phyloP scores from a whole-genome alignment of 2,888 invertebrate genomes.

The Sceliomorpha sp. region DNA sequence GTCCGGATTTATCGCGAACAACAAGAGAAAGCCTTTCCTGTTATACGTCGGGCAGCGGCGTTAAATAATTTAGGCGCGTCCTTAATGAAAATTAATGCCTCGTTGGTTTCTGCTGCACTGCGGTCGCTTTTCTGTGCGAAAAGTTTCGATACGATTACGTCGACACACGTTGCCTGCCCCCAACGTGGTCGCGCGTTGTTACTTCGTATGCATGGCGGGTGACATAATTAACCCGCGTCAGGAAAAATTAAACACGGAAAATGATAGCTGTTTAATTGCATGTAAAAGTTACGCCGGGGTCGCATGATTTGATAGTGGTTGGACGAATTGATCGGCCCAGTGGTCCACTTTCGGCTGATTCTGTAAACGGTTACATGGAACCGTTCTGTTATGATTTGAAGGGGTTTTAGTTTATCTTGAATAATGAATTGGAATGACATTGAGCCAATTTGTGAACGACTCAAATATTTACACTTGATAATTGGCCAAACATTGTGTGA shows the following conservation, averaged over 20 bases:
- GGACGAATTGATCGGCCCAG: no score
- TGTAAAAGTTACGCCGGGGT: constrained; percentile 8
- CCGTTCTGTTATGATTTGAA: no score
- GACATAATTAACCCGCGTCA: constrained; percentile 28
- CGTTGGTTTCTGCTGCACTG: constrained; percentile 33
- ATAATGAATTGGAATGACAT: no score
- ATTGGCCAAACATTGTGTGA: no score
- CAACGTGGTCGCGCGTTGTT: constrained; percentile 15
- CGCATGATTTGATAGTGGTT: no score
- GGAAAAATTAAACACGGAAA: constrained; percentile 24
- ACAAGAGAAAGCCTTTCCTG: constrained; percentile 27
- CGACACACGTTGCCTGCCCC: constrained; percentile 32
- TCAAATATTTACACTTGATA: no score
- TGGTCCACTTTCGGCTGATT: no score
- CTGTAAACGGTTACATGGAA: no score
- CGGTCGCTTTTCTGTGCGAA: constrained; percentile 34
- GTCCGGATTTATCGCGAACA: constrained; percentile 27
- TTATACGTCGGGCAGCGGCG: constrained; percentile 21
- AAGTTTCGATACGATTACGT: constrained; percentile 37
- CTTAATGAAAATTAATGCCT: constrained; percentile 46
- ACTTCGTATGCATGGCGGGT: constrained; percentile 38
- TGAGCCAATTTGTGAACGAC: no score
- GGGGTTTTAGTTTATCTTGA: no score
- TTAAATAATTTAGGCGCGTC: constrained; percentile 41
- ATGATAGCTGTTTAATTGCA: constrained; percentile 14